phyloP scores from a whole-genome alignment of 2,888 invertebrate species.

The Bibio marci region DNA sequence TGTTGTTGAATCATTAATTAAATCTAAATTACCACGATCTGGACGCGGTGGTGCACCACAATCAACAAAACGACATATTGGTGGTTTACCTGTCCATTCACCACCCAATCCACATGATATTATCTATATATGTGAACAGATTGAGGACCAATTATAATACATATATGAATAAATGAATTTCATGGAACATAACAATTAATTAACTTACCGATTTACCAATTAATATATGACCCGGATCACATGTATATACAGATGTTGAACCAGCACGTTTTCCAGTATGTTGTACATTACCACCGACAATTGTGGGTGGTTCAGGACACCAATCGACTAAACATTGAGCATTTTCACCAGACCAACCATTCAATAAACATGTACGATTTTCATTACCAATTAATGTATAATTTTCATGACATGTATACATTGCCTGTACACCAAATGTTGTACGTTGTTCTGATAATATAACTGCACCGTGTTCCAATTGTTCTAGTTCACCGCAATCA shows the following conservation, averaged over 20 bases:
- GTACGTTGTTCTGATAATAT: constrained; percentile 49
- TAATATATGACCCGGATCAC: constrained; percentile 68
- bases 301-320: constrained; percentile 70
- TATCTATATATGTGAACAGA: constrained; percentile 33
- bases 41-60: constrained; percentile 69
- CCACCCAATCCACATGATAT: constrained; percentile 75
- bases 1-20: constrained; percentile 65
- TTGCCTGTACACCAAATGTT: constrained; percentile 58
- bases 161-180: too few relatives aligned
- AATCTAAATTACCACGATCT: constrained; percentile 52
- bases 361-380: constrained; percentile 52
- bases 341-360: constrained; percentile 62
- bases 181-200: neutral
- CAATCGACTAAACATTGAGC: constrained; percentile 73
- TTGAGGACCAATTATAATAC: too few relatives aligned
- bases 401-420: constrained; percentile 67
- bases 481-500: constrained; percentile 53
- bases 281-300: constrained; percentile 55
- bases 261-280: constrained; percentile 60
- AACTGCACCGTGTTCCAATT: constrained; percentile 57
- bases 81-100: constrained; percentile 62
- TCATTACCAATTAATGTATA: constrained; percentile 66
- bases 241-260: constrained; percentile 62
- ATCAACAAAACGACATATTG: constrained; percentile 71
- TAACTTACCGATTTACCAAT: constrained; percentile 58